Evolutionary conservation across 1,140 invertebrate species (phyloP), one percentile per base, ranked within the genome.

Genomic region (Drosophila orosa): DNA sequence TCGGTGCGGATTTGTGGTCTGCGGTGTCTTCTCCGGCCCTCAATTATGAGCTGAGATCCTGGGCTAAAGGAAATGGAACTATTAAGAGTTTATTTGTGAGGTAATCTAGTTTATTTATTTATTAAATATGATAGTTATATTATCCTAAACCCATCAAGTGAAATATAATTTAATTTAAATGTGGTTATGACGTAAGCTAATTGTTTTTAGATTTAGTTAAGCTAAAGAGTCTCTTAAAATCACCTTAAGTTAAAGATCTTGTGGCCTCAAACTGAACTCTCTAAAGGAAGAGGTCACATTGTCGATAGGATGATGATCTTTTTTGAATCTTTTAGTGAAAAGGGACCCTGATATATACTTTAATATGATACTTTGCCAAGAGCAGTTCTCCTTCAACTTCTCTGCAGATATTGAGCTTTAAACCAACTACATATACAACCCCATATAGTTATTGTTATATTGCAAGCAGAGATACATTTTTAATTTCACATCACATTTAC

Each of bases 401-500:
- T 19, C 27, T 7, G 10, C 19, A 24, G 6, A 13, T 1, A 44
- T 4, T 15, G 5, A 42, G 13, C 13, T 45, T 25, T n/a, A 8
- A 24, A 45, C 22, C 4, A 13, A 24, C 0, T 44, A 10, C 31
- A 33, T 1, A 13, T 29, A 17, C 25, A 3, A 35, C 50, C 50
- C 50, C 33, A n/a, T 54, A n/a, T 22, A 45, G 22, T 35, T 54
- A 15, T 35, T 22, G 13, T 22, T 15, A 6, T 39, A 0, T 3
- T 19, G 25, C 6, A 12, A n/a, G 29, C 15, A 22, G n/a, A 52
- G 29, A 52, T 63, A 79, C 78, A 80, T 63, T 80, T 80, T 80
- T 57, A 60, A 80, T 69, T 80, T 80, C 62, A 63, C 68, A 75
- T 74, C 54, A 66, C 65, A 87, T 86, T 83, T 87, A 89, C 84